Base-by-base conservation (phyloP, 2,888 invertebrate genomes). In the Drosophila mimica region DNA sequence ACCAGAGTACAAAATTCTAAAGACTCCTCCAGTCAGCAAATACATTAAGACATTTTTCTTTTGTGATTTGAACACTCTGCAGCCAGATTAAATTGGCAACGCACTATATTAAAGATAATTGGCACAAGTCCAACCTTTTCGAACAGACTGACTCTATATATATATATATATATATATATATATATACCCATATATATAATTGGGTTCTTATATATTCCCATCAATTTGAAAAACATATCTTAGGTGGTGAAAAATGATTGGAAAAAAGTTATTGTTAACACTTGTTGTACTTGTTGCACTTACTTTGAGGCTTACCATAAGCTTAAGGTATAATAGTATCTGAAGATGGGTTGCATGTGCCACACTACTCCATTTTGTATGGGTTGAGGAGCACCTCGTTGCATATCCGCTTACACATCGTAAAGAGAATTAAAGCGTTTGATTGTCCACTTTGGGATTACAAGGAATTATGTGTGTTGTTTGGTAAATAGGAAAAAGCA, bases 331-430 rank as follows among this genome's bases (percentile, higher is more conserved):
- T 30, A 17, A 17, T 8, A 9, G 9, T 17, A 5, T 30, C 9
- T 9, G 28, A 9, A 30, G 15, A 30, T 30, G 28, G 8, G 25
- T 6, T 11, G 49, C 49, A 49, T 49, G 28, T 46, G 46, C 46
- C 46, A 46, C 46, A 25, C 46, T 46, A 1, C 8, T 25, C 46
- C 15, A 25, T 11, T 43, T 7, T 30, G 13, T 30, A 13, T 13
- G 13, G 28, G 0, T 40, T 20, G 38, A 4, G 40, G 9, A 31
- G 43, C 9, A 30, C 43, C 20, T 31, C 31, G 20, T 15, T 40
- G 31, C n/a, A 57, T 31, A 57, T 57, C 40, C 20, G 31, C 31
- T 57, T 57, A 57, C 15, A 15, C 28, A 40, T 28, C 30, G n/a
- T 38, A 0, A 25, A 46, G 46, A 46, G 46, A 15, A 25, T 25